Base-by-base conservation (phyloP, 2,888 invertebrate genomes). In the Eilema sororculum region DNA sequence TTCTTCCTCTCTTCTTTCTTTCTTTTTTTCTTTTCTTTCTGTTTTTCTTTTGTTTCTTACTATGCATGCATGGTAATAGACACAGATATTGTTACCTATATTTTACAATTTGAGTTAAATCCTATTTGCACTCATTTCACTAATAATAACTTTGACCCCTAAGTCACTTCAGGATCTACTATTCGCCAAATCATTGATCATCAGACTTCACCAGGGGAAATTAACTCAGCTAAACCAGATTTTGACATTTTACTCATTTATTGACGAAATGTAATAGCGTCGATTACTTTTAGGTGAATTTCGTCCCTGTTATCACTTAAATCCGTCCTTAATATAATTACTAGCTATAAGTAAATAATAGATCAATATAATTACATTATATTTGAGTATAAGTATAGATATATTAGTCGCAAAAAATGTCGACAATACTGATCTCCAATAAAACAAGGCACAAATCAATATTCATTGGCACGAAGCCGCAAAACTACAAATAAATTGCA, bases 401-500 rank as follows among this genome's bases (percentile, higher is more conserved):
- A n/a, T n/a, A n/a, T n/a, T n/a, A n/a, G n/a, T n/a, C 5, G 12
- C 16, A 16, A 16, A 52, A 8, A 30, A 6, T 20, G 10, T 33
- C 1, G 9, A 3, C 12, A 61, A n/a, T 57, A 13, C 8, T 64
- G n/a, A 46, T 52, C 22, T 60, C 25, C 33, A 37, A 64, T 59
- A 71, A 61, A 68, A 63, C 65, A 22, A 24, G 62, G 37, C 56
- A 56, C 62, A 63, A 60, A 66, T 66, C 65, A 68, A 66, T 65
- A 59, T 60, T 52, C 58, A 70, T 61, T 59, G 37, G 61, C 30
- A 57, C 41, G 28, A 13, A 46, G 30, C 24, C 61, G 24, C 25
- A 46, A 62, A 63, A 65, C 57, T 37, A 56, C 59, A 52, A 57
- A 77, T 37, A 74, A 77, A 78, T 56, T 67, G 28, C 64, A 67